These are phyloP conservation scores for human DNA, from an alignment of 2,113 vertebrate genomes.

Conservation along the genomic window DNA sequence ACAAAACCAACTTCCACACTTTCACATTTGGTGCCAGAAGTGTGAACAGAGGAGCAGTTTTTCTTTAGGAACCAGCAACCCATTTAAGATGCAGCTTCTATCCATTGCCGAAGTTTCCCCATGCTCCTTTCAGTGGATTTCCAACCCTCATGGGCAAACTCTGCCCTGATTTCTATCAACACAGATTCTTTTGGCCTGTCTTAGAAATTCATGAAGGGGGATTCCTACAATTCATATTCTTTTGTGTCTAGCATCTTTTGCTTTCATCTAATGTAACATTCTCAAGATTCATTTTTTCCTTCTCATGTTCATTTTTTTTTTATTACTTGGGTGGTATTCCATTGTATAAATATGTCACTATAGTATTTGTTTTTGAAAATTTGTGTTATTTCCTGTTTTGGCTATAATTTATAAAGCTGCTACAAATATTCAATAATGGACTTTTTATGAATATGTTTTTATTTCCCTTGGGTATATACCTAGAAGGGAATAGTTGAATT, in stretches of 20 bases:
- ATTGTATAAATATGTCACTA: not conserved
- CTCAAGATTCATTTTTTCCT: not conserved
- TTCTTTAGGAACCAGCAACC: not conserved
- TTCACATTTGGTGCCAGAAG: not conserved
- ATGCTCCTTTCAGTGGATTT: not conserved
- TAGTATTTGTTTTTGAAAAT: not conserved
- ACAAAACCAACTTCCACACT: too few species aligned
- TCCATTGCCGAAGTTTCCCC: not conserved
- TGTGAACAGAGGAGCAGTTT: not conserved
- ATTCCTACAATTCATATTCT: not conserved
- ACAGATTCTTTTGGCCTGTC: not conserved
- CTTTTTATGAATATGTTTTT: not conserved
- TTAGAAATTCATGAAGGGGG: not conserved
- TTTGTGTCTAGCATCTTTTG: not conserved
- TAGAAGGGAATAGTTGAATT: not conserved
- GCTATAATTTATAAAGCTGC: not conserved
- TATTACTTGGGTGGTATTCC: not conserved
- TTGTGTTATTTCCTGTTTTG: not conserved
- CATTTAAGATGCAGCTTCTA: not conserved
- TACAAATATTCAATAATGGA: not conserved
- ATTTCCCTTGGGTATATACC: not conserved
- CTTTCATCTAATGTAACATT: not conserved
- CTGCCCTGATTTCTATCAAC: not conserved
- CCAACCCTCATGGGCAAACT: fast-evolving
- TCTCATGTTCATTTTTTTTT: not conserved